Evolutionary conservation across 1,140 invertebrate species (phyloP).

Genomic region (Stegodyphus dumicola): DNA sequence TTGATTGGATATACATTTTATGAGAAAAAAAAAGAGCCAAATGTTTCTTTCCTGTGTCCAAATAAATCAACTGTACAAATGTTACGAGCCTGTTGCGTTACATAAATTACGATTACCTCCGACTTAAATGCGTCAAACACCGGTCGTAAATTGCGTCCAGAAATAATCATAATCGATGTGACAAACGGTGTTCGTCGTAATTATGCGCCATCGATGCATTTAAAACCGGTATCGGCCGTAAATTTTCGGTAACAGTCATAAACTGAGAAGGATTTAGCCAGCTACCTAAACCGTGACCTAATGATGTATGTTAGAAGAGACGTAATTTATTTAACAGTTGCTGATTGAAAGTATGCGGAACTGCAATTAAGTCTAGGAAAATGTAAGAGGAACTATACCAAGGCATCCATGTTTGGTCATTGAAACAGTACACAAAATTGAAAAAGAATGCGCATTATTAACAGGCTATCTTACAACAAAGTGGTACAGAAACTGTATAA

Average conservation of each 20-base stretch:
- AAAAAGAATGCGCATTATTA: no score
- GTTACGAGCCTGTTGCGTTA: not conserved
- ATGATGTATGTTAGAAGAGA: slow-evolving; percentile 34
- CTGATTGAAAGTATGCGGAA: slow-evolving; percentile 22
- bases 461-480: no score
- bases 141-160: not conserved
- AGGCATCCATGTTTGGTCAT: no score
- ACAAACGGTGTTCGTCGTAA: slow-evolving; percentile 35
- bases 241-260: slow-evolving; percentile 26
- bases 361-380: slow-evolving; percentile 7
- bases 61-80: no score
- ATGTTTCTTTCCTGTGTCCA: no score
- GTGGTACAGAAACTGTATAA: no score
- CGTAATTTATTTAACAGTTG: slow-evolving; percentile 39
- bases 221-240: slow-evolving; percentile 25
- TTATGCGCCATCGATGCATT: slow-evolving; percentile 25
- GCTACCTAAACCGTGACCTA: not conserved
- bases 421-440: no score
- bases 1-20: no score
- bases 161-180: slow-evolving; percentile 41
- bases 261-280: not conserved
- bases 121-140: not conserved
- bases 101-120: not conserved
- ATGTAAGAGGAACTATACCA: not conserved
- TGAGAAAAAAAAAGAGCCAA: no score